Evolutionary conservation across 2,888 invertebrate species (phyloP), one percentile per base, ranked within the genome.

Genomic region (Agrochola circellaris): DNA sequence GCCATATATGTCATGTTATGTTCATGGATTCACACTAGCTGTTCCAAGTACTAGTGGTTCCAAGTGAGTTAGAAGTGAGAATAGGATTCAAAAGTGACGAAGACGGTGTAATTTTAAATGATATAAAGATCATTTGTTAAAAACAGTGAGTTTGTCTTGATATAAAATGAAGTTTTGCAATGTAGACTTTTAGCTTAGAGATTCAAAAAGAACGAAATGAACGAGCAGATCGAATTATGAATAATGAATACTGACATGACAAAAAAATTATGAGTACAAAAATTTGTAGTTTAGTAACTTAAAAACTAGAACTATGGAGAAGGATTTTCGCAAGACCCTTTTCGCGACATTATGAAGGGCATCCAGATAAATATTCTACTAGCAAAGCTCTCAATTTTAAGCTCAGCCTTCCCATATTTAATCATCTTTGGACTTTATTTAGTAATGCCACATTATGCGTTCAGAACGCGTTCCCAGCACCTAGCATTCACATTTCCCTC

Each of bases 1-100:
- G 54, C 86, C 85, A 71, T 84, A 85, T 85, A 87, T 82, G 86
- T 82, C 78, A 82, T 75, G 85, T 86, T 77, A 74, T 82, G 83
- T 72, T 81, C 68, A 72, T 68, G 75, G 80, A 84, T 87, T 85
- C 86, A 86, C 85, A 85, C 83, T 76, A 77, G 58, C 51, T 48
- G 56, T 80, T 30, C 42, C n/a, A n/a, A n/a, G n/a, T 82, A 84
- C 85, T 34, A 74, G 2, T 3, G 23, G 67, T 65, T 38, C n/a
- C 13, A 38, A 64, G 73, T 64, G 83, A 78, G 34, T 54, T 0
- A 6, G 23, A 26, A 56, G 67, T 54, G 81, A 83, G 81, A 84
- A 77, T 51, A 15, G 17, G 17, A 34, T 51, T 45, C 9, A 20
- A 26, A 45, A 62, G 3, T 34, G 56, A 58, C 7, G 15, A 34